Evolutionary conservation across 2,888 invertebrate genomes (phyloP), one percentile per base, ranked within the genome.

Genomic region (Monoplex corrugatus): DNA sequence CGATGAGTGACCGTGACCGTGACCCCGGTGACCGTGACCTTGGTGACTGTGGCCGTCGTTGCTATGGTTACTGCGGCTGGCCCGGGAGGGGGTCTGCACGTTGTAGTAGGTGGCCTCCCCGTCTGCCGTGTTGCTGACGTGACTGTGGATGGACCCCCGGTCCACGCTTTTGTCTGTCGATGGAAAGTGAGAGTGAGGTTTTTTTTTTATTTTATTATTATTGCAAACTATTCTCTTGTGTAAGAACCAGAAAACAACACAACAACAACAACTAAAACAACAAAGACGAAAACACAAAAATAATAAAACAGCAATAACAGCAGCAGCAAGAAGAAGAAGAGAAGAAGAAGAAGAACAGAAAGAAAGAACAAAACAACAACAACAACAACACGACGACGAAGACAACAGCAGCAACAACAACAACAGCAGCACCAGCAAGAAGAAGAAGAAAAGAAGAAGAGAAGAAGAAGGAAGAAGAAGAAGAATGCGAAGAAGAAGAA

Each of bases 1-100:
- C 90, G 91, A 90, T 23, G 86, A 40, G 68, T 68, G 10, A 88
- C 91, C 16, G 88, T 84, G 83, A 50, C n/a, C 50, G 23, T 45
- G 50, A 43, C 80, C 80, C n/a, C n/a, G n/a, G 32, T 38, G 28
- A 10, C 68, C 43, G 28, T 68, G 68, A 40, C 63, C 85, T 40
- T n/a, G 86, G 85, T 57, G 57, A 63, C 57, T 85, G 35, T 40
- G 40, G n/a, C 2, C 23, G 43, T 57, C 50, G 86, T 68, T 50
- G 80, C 43, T 82, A 32, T 40, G 40, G 13, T 80, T 40, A 43
- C 43, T 80, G 28, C 78, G 40, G 86, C 68, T 84, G 50, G 50
- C 50, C 2, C 68, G 40, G 83, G 83, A 35, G 13, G 85, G 50
- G 40, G 68, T 38, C 40, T 63, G 63, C 43, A 86, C 50, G 86